Base-by-base conservation (phyloP, 2,797 vertebrate species). In the Acanthurus leucopareius region DNA sequence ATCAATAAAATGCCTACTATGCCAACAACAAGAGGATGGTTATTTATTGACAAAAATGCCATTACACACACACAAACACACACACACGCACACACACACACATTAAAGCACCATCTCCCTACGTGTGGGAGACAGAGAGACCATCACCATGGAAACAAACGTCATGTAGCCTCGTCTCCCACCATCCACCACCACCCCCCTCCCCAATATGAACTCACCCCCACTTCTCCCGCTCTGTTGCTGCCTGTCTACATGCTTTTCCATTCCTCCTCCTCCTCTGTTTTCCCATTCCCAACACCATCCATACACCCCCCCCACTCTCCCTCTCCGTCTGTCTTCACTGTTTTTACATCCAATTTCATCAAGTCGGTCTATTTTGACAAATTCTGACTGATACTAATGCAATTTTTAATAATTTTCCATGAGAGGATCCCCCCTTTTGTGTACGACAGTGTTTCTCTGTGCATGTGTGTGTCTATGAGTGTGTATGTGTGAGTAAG, bases 101-200 rank as follows among this genome's bases (percentile, higher is more conserved):
- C 61, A 82, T 89, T 91, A 87, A 90, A 89, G 75, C 84, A 84
- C 89, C 84, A 89, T 89, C 90, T 92, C 90, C 74, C 85, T 90
- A 80, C 84, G 83, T 90, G 91, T 93, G 91, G 92, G 92, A 94
- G 93, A 94, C 86, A 77, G 92, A 91, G 91, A 93, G 85, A 92
- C 91, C 87, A 91, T 94, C 91, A 89, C 94, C 93, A 94, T 94
- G 93, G 93, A 91, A 94, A 94, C 94, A 93, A 92, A 93, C 91
- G 88, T 94, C 93, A 94, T 84, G 90, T 84, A 91, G 90, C 90
- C 86, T 62, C 71, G 89, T 93, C 93, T 92, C 89, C 89, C 88
- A 92, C 86, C 85, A 88, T 89, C 86, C 86, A 79, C 73, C 80
- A 32, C 80, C 58, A 57, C 48, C 79, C 81, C 78, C 89, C 70